A percentile compares a stretch with the other conserved stretches of the same genome.
Evolutionary conservation across 2,113 vertebrate species (phyloP).

Genomic region (Sorex fumeus): DNA sequence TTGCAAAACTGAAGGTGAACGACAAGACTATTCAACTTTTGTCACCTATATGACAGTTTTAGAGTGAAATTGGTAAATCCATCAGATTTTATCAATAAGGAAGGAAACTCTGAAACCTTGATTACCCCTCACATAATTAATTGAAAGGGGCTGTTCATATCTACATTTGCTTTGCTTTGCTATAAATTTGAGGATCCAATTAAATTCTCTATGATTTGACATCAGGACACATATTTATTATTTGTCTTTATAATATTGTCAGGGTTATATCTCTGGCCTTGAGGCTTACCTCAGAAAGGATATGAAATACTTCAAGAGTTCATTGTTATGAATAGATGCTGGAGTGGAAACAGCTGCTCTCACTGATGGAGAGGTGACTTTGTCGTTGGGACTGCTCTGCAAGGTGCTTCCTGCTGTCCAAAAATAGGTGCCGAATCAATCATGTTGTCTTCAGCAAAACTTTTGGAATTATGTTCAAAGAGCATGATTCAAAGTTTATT

Average conservation of each 20-base stretch:
- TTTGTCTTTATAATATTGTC: background rate
- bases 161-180: slow-evolving; percentile 14
- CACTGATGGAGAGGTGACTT: background rate
- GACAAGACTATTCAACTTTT: background rate
- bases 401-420: background rate
- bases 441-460: slow-evolving; percentile 11
- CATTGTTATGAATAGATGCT: background rate
- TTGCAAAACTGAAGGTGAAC: background rate
- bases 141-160: background rate
- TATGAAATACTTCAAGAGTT: background rate
- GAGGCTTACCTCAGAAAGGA: background rate
- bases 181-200: slow-evolving; percentile 7
- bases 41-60: background rate
- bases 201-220: slow-evolving; percentile 44
- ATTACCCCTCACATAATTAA: background rate
- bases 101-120: background rate
- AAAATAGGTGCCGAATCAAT: slow-evolving; percentile 11
- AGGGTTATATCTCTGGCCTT: background rate
- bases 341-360: slow-evolving; percentile 10
- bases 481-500: slow-evolving; percentile 11
- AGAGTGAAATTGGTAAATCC: background rate
- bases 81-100: background rate
- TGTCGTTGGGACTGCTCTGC: background rate
- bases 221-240: slow-evolving; percentile 30
- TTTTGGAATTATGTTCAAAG: background rate